A percentile compares a stretch with the other conserved stretches of the same genome.
These are phyloP conservation scores for Drosophila bifasciata DNA, from an alignment of 1,140 invertebrate species.

Conservation along the genomic window DNA sequence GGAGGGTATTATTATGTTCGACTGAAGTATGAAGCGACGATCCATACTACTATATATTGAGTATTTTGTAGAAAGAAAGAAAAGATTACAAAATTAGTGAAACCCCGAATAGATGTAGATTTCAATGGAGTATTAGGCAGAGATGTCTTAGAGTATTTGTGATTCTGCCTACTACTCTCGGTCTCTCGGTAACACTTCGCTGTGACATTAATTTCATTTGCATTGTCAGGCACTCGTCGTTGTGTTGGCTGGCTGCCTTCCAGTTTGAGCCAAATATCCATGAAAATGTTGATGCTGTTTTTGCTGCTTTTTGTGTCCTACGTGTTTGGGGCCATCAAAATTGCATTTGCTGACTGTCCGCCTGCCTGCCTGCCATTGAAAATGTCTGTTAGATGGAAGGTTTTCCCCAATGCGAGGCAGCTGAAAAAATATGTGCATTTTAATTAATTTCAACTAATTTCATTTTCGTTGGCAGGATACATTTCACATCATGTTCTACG, in stretches of 20 bases:
- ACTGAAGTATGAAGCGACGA: too few species aligned
- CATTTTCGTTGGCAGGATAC: constrained; percentile 52
- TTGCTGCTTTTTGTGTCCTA: constrained; percentile 23
- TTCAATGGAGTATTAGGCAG: too few species aligned
- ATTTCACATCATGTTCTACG: constrained; percentile 36
- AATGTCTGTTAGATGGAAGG: constrained; percentile 23
- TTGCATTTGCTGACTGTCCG: constrained; percentile 23
- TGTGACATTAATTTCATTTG: constrained; percentile 54
- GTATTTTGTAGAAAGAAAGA: too few species aligned
- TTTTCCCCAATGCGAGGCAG: background rate
- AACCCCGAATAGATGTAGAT: too few species aligned
- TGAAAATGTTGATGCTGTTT: constrained; percentile 20
- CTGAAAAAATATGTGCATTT: constrained; percentile 18
- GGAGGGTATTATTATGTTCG: background rate
- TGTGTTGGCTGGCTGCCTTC: constrained; percentile 62
- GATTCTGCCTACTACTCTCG: background rate
- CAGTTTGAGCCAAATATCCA: constrained; percentile 53
- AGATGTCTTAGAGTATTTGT: too few species aligned
- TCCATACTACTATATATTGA: too few species aligned
- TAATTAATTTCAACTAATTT: constrained; percentile 52
- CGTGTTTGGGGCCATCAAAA: constrained; percentile 47
- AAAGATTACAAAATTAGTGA: too few species aligned
- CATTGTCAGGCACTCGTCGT: constrained; percentile 50
- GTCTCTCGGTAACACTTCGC: constrained; percentile 23
- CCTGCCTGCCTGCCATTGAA: constrained; percentile 20